phyloP scores from a whole-genome alignment of 2,797 vertebrate species.

The Mus spretus region DNA sequence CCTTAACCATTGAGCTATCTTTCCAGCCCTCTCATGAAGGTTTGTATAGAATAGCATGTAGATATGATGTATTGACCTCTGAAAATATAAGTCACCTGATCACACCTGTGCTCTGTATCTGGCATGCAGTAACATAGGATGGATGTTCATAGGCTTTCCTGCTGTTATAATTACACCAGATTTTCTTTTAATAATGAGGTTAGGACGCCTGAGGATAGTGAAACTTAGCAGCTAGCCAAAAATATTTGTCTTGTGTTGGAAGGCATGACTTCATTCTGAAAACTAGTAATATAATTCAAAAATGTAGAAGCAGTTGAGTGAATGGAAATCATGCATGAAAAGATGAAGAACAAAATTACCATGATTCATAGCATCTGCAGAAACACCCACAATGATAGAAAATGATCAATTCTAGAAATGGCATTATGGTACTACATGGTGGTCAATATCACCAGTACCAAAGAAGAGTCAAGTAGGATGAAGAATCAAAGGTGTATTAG shows the following conservation, averaged over 20 bases:
- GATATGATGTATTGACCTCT: background rate
- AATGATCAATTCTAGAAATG: background rate
- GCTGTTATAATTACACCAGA: background rate
- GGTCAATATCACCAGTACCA: background rate
- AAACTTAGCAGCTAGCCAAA: background rate
- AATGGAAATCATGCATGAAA: background rate
- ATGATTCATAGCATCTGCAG: background rate
- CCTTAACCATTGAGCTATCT: background rate
- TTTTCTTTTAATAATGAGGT: background rate
- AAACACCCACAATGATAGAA: background rate
- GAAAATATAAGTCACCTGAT: background rate
- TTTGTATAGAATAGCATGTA: background rate
- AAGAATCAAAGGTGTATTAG: background rate
- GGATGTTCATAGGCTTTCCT: background rate
- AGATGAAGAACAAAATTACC: background rate
- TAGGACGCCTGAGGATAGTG: background rate
- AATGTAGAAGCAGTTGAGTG: background rate
- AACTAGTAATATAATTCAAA: background rate
- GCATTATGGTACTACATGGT: background rate
- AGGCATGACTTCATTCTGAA: background rate
- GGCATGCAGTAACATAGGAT: background rate
- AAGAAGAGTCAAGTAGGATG: background rate
- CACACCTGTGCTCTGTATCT: background rate
- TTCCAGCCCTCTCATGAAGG: background rate
- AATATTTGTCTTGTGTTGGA: background rate